phyloP scores from a whole-genome alignment of 92 coral and sea anemone genomes.

The Phymanthus crucifer region DNA sequence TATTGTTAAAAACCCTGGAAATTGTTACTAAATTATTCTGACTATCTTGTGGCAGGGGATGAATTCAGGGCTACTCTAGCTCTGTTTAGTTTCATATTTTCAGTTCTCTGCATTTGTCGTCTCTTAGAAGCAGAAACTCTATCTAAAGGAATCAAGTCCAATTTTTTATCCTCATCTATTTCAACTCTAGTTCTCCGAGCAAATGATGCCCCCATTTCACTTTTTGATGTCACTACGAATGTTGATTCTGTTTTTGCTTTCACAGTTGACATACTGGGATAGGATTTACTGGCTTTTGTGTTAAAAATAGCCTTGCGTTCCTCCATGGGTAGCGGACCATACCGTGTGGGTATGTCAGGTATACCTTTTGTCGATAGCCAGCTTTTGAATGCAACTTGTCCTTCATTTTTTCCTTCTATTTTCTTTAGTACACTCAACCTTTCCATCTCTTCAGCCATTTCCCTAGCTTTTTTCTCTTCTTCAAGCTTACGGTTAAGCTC shows the following conservation, averaged over 20 bases:
- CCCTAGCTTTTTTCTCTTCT: conserved; percentile 54
- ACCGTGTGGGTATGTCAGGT: conserved; percentile 79
- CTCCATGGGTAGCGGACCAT: conserved; percentile 81
- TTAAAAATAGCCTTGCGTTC: conserved; percentile 61
- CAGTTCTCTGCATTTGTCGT: conserved; percentile 68
- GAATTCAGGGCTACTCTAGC: conserved; percentile 31
- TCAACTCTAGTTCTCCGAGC: conserved; percentile 16
- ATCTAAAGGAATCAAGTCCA: conserved; percentile 90
- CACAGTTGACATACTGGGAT: conserved; percentile 53
- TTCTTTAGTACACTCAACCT: conserved; percentile 52
- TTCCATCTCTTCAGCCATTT: conserved; percentile 76
- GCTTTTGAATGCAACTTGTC: conserved; percentile 77
- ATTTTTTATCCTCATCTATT: conserved; percentile 76
- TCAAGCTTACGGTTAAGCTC: conserved; percentile 62
- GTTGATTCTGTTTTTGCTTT: conserved; percentile 62
- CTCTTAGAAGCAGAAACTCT: conserved; percentile 80
- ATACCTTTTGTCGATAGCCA: conserved; percentile 77
- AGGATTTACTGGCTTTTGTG: conserved; percentile 53
- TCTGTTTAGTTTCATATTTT: conserved; percentile 52
- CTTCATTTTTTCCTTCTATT: conserved; percentile 70
- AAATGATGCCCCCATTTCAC: conserved; percentile 52
- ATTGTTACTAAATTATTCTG: background rate
- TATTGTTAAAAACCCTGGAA: background rate
- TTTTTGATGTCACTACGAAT: conserved; percentile 68
- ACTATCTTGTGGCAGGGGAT: conserved; percentile 24